Evolutionary conservation across 2,888 invertebrate species (phyloP), one percentile per base, ranked within the genome.

Genomic region (Pyrrhia umbra): DNA sequence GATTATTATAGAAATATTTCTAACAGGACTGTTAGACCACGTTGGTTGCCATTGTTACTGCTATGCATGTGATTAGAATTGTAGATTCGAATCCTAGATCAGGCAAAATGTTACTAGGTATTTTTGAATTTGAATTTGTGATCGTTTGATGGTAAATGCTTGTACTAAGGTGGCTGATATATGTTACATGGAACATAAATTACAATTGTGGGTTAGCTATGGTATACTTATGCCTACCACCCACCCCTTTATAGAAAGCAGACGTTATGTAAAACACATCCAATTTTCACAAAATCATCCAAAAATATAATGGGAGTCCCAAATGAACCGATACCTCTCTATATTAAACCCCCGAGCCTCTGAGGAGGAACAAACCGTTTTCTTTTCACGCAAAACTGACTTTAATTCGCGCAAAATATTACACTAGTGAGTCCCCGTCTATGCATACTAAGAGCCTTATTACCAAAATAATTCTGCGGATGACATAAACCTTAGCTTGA

Each of bases 371-470:
- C 51, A 60, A 37, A 54, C 46, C 67, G 56, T 61, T 70, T 75
- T 62, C 68, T 78, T 73, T 79, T 75, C 73, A 79, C 78, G 77
- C 76, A 81, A 76, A 82, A 77, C 75, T 75, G 80, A 80, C 75
- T 84, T 81, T 85, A 82, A 85, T 85, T 81, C 77, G 52, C 76
- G 52, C 79, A 83, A 87, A 85, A 87, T 86, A 86, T 85, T 77
- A 74, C 75, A 73, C 74, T 58, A 58, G 68, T 61, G 60, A 54
- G 49, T 67, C 71, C 62, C 75, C 49, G 50, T 66, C 73, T 71
- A 77, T 85, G 85, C 85, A 85, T 85, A 84, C 79, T 76, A 77
- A 85, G 57, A 52, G 64, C 61, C 47, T 30, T 47, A 67, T 74
- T 72, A 76, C 81, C 57, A 73, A 56, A 0, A 21, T 57, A 47